Conservation (phyloP, 2,888 invertebrate genomes). For the Ectobius pallidus region DNA sequence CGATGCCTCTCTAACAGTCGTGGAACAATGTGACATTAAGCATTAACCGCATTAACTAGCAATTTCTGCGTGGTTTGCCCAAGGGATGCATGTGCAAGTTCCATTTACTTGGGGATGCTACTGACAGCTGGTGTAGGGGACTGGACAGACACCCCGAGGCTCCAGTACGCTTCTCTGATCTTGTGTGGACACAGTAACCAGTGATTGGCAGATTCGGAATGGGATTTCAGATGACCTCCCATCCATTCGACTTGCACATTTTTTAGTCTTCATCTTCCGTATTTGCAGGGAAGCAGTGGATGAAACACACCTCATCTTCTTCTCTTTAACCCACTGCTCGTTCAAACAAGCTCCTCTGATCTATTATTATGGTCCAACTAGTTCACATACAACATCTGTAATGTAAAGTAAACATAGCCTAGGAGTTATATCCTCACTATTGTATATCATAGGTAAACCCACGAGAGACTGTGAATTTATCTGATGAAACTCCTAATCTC, state of each 20-base stretch:
- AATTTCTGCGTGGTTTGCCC: slow-evolving; percentile 3
- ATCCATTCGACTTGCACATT: not conserved
- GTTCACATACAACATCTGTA: too few species aligned
- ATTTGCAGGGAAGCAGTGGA: not conserved
- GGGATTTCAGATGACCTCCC: slow-evolving; percentile 8
- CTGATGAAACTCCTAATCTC: too few species aligned
- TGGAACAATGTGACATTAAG: not conserved
- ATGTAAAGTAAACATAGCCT: too few species aligned
- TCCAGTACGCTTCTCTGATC: slow-evolving; percentile 1
- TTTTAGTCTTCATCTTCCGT: not conserved
- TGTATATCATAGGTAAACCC: too few species aligned
- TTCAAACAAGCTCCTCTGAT: not conserved
- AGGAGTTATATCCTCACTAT: too few species aligned
- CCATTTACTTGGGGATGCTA: slow-evolving; percentile 2
- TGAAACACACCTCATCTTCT: not conserved
- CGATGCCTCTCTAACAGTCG: not conserved
- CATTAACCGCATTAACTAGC: not conserved
- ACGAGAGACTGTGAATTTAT: too few species aligned
- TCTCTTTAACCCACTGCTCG: not conserved
- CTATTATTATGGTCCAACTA: not conserved
- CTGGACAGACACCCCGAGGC: not conserved
- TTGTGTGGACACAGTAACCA: slow-evolving; percentile 17
- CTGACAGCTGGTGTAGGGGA: slow-evolving; percentile 13
- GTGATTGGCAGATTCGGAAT: slow-evolving; percentile 18
- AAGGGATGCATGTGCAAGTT: not conserved